Base-by-base conservation (phyloP, 2,888 invertebrate genomes). In the Synergus gifuensis region DNA sequence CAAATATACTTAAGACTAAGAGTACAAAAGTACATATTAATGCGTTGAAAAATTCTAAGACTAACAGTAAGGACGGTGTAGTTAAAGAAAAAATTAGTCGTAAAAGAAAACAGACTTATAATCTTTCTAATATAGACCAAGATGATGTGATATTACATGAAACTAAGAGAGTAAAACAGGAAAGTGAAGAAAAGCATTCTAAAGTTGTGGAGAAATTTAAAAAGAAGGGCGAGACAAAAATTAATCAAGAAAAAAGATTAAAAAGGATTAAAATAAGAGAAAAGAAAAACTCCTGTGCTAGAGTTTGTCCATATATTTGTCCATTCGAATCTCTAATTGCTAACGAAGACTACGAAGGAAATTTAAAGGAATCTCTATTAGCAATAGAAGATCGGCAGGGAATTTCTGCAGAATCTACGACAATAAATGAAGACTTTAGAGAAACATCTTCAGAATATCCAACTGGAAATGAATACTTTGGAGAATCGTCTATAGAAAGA, bases 1-100 rank as follows among this genome's bases (percentile, higher is more conserved):
- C 73, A n/a, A 73, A 73, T n/a, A 73, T 73, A 1, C 73, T 73
- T 4, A 73, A 73, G n/a, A 73, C 54, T n/a, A 73, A 73, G 9
- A 11, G 28, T 14, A 16, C 22, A 9, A 54, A 54, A 73, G n/a
- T 28, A 16, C n/a, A 49, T 54, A n/a, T 36, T n/a, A n/a, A n/a
- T 40, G 12, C 4, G 8, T 3, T 28, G 0, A 44, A 46, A 54
- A 28, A 28, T 36, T 0, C 49, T 16, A 54, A 54, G 9, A 49
- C 8, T 54, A 28, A 54, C 9, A 54, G 54, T 73, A 49, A 73
- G 18, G 44, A 67, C 11, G 49, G 54, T 22, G 54, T 49, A 14
- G 16, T 36, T 49, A 28, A 54, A 11, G 73, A 18, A 0, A 54
- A 16, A 73, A 73, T 8, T 54, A 49, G 49, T n/a, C 73, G 49